Evolutionary conservation across 2,797 vertebrate genomes (phyloP).

Genomic region (Sphenopsis melanotis): DNA sequence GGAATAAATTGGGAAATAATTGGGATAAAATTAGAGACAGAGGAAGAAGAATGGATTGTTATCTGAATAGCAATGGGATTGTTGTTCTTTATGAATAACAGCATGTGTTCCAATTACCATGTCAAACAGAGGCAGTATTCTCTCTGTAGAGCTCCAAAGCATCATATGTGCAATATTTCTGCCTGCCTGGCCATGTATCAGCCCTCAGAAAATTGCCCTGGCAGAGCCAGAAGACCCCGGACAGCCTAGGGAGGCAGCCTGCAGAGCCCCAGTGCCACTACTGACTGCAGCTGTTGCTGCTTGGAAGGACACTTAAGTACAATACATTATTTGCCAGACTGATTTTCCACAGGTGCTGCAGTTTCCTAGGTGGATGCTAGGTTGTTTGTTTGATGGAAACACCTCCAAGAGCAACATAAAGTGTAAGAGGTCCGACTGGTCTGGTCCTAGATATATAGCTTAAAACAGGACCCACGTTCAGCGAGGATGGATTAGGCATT

Average conservation of each 20-base stretch:
- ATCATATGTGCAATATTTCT: not conserved
- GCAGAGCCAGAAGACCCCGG: not conserved
- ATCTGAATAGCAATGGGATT: not conserved
- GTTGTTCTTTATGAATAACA: not conserved
- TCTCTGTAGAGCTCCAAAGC: not conserved
- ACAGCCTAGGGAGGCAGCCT: not conserved
- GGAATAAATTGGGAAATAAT: not conserved
- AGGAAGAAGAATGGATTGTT: not conserved
- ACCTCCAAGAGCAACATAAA: not conserved
- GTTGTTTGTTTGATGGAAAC: not conserved
- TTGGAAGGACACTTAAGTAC: not conserved
- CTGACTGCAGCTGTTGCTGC: not conserved
- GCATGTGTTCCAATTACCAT: not conserved
- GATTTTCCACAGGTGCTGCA: not conserved
- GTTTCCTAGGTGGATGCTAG: not conserved
- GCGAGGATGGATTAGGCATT: not conserved
- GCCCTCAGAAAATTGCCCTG: not conserved
- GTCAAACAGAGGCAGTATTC: not conserved
- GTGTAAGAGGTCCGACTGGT: not conserved
- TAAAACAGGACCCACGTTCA: not conserved
- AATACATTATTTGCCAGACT: not conserved
- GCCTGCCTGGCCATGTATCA: not conserved
- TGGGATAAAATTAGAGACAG: not conserved
- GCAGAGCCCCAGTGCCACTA: not conserved
- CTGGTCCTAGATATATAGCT: not conserved